Base-by-base conservation (phyloP, 2,797 vertebrate species). In the Poecilia velifera region DNA sequence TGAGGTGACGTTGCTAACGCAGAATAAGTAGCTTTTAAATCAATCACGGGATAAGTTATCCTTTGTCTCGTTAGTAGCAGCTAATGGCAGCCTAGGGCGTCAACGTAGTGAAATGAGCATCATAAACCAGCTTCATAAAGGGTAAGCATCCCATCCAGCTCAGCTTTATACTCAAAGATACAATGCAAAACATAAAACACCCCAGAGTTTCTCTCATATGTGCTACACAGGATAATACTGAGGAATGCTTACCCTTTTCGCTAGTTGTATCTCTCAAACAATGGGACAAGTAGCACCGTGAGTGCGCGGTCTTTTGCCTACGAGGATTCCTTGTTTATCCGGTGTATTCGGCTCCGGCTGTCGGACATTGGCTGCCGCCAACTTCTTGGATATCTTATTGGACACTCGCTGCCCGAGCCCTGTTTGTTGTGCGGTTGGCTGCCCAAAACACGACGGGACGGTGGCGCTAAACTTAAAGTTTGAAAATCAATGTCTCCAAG, bases 281-380 rank as follows among this genome's bases (percentile, higher is more conserved):
- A 95, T 93, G 89, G 92, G 77, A 83, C 80, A 41, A 84, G 28
- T 45, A 78, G 78, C 79, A 45, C 71, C 71, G 90, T 84, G 73
- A 76, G 34, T 78, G 84, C 84, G 87, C 87, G 88, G 73, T 91
- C 70, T 79, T 76, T 84, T 2, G 68, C 75, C 85, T 76, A 72
- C 0, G 85, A 74, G 81, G 66, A 77, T 51, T 75, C 55, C 72
- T 64, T n/a, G 80, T 89, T 93, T 91, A 87, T 91, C 76, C 86
- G 57, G 85, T 25, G 80, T 79, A 82, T 66, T 4, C 46, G 45
- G 81, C 84, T 85, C 81, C 85, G 83, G 82, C 88, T 85, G 85
- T 36, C 78, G 83, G 85, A 88, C 90, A 94, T 94, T 94, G 93
- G 93, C 92, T 94, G 80, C 86, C 74, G 90, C 87, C 84, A 79